phyloP scores from a whole-genome alignment of 2,888 invertebrate genomes.

The Psococerastis gibbosa region DNA sequence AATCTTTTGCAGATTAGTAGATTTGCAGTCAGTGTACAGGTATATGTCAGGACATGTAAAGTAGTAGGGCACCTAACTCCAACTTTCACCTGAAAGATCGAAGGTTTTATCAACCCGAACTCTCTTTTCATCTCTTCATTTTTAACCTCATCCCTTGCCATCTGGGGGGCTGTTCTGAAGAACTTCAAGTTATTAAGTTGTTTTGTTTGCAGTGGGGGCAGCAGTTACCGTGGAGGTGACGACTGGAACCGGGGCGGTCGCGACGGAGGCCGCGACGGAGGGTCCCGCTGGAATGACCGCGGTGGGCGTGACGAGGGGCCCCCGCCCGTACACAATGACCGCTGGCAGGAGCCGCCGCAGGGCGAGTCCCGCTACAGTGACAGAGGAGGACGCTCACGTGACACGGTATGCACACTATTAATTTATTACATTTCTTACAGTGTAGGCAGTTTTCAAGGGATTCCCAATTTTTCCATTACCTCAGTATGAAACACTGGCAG shows the following conservation, averaged over 20 bases:
- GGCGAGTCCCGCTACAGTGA: constrained; percentile 23
- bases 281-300: constrained; percentile 22
- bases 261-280: constrained; percentile 15
- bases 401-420: constrained; percentile 7
- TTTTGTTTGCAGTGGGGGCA: constrained; percentile 22
- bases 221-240: constrained; percentile 22
- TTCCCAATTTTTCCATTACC: no score
- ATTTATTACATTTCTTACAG: constrained; percentile 20
- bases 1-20: no score
- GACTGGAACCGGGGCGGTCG: constrained; percentile 20
- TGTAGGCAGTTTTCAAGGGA: constrained; percentile 29
- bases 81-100: no score
- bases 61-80: no score
- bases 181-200: no score
- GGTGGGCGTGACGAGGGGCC: constrained; percentile 32
- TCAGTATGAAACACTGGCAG: no score
- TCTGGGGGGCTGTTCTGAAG: no score
- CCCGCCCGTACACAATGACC: constrained; percentile 38
- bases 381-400: constrained; percentile 20
- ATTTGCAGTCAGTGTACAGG: no score
- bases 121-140: no score
- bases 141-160: no score
- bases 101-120: no score
- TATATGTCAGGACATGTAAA: no score
- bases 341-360: constrained; percentile 42